These are phyloP conservation scores for Remorina albescens DNA, from an alignment of 2,797 vertebrate species.

Conservation along the genomic window DNA sequence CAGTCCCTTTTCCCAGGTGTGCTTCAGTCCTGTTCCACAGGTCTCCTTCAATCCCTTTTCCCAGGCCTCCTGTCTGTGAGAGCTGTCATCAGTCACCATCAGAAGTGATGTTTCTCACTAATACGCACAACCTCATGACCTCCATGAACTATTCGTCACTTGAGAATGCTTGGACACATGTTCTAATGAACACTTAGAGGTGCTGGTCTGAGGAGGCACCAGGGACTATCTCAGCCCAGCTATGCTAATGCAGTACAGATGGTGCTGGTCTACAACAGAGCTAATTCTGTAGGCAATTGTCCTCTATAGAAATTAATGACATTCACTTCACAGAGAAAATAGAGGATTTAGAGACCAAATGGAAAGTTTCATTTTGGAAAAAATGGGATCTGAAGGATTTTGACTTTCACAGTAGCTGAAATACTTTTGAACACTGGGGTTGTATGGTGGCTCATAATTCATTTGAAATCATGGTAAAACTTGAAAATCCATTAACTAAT, in stretches of 20 bases:
- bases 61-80: conserved; percentile 7
- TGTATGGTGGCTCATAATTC: no score
- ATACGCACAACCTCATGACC: no score
- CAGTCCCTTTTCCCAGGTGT: no score
- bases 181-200: conserved; percentile 44
- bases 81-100: conserved; percentile 42
- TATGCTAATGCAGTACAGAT: neutral
- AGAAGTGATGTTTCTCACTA: conserved; percentile 22
- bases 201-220: neutral
- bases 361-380: neutral
- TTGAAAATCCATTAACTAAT: neutral
- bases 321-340: neutral
- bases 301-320: neutral
- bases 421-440: neutral
- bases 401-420: neutral
- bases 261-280: neutral
- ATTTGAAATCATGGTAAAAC: no score
- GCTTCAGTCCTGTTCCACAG: no score
- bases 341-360: neutral
- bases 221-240: neutral
- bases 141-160: conserved; percentile 32
- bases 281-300: neutral
- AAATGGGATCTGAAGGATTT: neutral
- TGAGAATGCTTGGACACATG: neutral
- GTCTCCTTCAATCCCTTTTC: neutral